A percentile compares a stretch with the other conserved stretches of the same genome.
Evolutionary conservation across 2,113 vertebrate species (phyloP).

Genomic region (Addax nasomaculatus): DNA sequence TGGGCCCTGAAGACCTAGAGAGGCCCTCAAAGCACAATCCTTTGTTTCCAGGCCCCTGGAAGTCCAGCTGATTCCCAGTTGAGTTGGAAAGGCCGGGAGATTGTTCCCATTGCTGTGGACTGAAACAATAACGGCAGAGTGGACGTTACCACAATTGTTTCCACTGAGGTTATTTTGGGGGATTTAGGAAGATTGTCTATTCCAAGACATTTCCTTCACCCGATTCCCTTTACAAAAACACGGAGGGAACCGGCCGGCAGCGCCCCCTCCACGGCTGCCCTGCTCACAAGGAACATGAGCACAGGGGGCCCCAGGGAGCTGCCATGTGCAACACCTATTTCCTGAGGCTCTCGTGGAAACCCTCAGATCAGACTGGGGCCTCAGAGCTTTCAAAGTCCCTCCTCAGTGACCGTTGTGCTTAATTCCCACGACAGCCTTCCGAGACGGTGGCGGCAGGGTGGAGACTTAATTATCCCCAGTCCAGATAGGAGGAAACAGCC

Average conservation of each 20-base stretch:
- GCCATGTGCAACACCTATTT: neutral
- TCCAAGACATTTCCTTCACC: conserved; percentile 82
- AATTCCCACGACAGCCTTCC: neutral
- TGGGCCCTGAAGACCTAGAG: conserved; percentile 69
- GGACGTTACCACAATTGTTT: conserved; percentile 83
- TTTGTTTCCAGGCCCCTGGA: conserved; percentile 79
- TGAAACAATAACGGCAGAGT: conserved; percentile 79
- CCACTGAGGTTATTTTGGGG: conserved; percentile 83
- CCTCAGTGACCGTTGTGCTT: neutral
- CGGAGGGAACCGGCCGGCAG: conserved; percentile 55
- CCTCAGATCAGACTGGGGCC: neutral
- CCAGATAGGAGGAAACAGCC: neutral
- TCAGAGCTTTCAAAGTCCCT: neutral
- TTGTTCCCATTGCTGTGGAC: conserved; percentile 76
- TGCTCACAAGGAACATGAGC: conserved; percentile 33
- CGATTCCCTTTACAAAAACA: conserved; percentile 63
- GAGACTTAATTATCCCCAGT: neutral
- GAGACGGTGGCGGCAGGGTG: neutral
- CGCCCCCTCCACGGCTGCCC: conserved; percentile 37
- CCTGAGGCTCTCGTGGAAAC: neutral
- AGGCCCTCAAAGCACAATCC: conserved; percentile 70
- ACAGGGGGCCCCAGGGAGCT: neutral
- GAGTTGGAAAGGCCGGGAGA: conserved; percentile 76
- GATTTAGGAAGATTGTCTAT: conserved; percentile 84
- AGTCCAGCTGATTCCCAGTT: conserved; percentile 68